Evolutionary conservation across 2,113 vertebrate species (phyloP).

Genomic region (Salvelinus sp.): DNA sequence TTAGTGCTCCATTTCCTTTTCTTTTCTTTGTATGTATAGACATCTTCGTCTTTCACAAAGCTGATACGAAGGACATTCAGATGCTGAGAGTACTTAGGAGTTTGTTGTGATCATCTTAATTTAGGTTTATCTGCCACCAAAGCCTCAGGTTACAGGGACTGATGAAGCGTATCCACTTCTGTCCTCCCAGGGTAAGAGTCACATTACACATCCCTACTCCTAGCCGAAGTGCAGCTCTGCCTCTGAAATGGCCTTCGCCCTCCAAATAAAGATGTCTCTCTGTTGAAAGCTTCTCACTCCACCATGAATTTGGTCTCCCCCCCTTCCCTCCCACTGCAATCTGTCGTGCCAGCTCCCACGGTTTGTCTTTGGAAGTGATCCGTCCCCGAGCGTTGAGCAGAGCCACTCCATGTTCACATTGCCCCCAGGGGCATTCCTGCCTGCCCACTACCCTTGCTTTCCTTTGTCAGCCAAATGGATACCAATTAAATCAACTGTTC

Average conservation of each 20-base stretch:
- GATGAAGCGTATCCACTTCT: conserved; percentile 59
- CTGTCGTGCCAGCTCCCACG: conserved; percentile 83
- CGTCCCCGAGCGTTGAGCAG: conserved; percentile 82
- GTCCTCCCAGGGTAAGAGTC: conserved; percentile 63
- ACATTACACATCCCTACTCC: conserved; percentile 58
- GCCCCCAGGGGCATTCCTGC: conserved; percentile 87
- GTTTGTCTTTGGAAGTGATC: conserved; percentile 94
- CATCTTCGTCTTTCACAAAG: conserved; percentile 52
- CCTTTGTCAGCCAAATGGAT: conserved; percentile 96
- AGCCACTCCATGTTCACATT: conserved; percentile 91
- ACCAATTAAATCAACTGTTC: conserved; percentile 98
- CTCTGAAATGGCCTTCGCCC: conserved; percentile 67
- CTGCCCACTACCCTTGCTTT: conserved; percentile 84
- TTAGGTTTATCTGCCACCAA: conserved; percentile 51
- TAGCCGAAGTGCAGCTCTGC: conserved; percentile 63
- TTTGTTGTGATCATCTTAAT: conserved; percentile 63
- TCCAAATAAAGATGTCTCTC: conserved; percentile 77
- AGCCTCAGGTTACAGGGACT: conserved; percentile 50
- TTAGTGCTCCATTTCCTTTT: neutral
- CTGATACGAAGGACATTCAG: conserved; percentile 6
- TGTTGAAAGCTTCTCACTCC: conserved; percentile 67
- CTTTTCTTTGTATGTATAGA: conserved; percentile 29
- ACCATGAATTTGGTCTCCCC: conserved; percentile 55
- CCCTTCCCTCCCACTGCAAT: conserved; percentile 63
- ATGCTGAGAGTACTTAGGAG: conserved; percentile 36